Percentiles rank a stretch among this genome's conserved stretches.
Evolutionary conservation across 37 sponge, comb jelly and placozoan genomes (phyloP).

Genomic region (Halisarca cf. caerulea): DNA sequence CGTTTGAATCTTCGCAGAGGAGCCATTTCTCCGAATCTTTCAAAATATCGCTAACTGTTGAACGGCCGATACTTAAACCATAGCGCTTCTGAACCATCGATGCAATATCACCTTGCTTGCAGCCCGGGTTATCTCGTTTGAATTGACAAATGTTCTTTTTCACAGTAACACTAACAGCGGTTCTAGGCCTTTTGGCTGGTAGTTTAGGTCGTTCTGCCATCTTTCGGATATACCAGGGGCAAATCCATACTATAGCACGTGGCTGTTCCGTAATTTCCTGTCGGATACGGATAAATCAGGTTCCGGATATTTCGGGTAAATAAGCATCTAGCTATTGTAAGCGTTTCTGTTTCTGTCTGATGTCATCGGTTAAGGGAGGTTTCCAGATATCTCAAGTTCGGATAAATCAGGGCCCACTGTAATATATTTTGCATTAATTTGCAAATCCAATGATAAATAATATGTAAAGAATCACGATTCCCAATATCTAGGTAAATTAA

Average conservation of each 20-base stretch:
- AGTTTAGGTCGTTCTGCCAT: neutral
- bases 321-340: neutral
- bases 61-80: neutral
- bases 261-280: neutral
- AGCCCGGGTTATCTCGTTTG: neutral
- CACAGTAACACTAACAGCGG: neutral
- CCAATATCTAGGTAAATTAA: no score
- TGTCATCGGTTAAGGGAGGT: neutral
- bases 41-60: neutral
- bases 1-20: neutral
- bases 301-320: neutral
- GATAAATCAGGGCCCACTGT: conserved; percentile 15
- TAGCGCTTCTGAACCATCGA: neutral
- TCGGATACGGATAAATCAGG: neutral
- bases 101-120: neutral
- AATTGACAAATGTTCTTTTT: neutral
- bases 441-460: no score
- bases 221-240: neutral
- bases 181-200: neutral
- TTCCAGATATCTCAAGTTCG: neutral
- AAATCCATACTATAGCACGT: neutral
- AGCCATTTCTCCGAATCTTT: neutral
- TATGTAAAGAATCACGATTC: no score
- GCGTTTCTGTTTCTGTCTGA: neutral
- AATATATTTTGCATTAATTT: no score